Conservation (phyloP, 1,140 invertebrate genomes). For the Calliphora vicina region DNA sequence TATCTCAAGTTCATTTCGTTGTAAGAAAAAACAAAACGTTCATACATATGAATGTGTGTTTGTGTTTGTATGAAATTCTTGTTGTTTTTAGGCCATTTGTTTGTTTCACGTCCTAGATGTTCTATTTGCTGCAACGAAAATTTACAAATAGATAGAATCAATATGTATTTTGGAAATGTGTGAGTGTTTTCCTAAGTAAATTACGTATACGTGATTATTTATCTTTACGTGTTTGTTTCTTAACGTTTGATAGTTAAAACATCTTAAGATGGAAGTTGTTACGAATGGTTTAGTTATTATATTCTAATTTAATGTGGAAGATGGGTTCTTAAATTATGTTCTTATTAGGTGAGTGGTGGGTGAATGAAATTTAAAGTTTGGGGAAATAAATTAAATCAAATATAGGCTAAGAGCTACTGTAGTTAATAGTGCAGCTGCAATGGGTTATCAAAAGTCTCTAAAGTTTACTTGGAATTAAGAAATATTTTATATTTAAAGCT, state of each 20-base stretch:
- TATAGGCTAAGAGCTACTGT: no score
- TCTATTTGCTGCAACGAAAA: background rate
- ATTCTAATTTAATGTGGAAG: background rate
- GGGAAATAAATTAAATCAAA: no score
- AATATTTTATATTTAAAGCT: no score
- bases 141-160: background rate
- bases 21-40: background rate
- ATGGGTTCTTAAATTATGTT: background rate
- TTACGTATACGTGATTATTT: background rate
- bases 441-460: no score
- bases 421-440: no score
- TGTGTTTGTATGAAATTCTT: background rate
- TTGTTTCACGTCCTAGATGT: background rate
- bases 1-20: background rate
- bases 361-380: background rate
- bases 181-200: background rate
- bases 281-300: background rate
- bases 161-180: background rate
- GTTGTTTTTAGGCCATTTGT: background rate
- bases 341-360: background rate
- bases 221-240: background rate
- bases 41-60: background rate
- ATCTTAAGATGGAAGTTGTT: background rate
- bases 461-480: no score
- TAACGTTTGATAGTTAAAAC: background rate